A percentile compares a stretch with the other conserved stretches of the same genome.
Conservation (phyloP, 2,113 vertebrate species). For the Psittacus erithacus region DNA sequence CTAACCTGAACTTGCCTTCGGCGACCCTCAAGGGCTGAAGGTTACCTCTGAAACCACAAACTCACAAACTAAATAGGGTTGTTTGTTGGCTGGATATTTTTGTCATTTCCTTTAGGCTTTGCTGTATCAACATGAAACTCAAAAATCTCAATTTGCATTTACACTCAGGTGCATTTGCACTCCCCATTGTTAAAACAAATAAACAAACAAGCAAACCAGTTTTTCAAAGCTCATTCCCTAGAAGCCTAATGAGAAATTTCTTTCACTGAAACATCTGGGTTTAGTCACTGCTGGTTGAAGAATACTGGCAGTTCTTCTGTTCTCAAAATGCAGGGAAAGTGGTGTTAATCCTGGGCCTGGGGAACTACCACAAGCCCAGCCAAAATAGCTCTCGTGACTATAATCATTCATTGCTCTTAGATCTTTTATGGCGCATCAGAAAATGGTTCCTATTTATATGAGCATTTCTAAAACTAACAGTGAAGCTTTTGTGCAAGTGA, state of each 20-base stretch:
- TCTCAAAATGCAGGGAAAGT: constrained; percentile 6
- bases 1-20: neutral
- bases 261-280: constrained; percentile 62
- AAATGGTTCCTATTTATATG: constrained; percentile 16
- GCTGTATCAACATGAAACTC: constrained; percentile 60
- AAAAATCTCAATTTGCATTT: constrained; percentile 54
- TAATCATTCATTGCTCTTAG: constrained; percentile 36
- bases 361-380: neutral
- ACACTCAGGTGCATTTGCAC: constrained; percentile 50
- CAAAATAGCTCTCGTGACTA: constrained; percentile 3
- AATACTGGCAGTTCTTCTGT: constrained; percentile 7
- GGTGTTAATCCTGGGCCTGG: constrained; percentile 26
- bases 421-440: constrained; percentile 51
- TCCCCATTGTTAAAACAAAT: constrained; percentile 55
- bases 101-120: constrained; percentile 58
- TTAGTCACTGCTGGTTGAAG: constrained; percentile 38
- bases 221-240: constrained; percentile 34
- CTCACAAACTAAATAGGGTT: constrained; percentile 13
- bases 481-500: constrained; percentile 2
- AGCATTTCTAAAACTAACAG: constrained; percentile 35
- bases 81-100: constrained; percentile 31
- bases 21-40: constrained; percentile 22
- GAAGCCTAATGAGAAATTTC: constrained; percentile 44
- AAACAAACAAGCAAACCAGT: constrained; percentile 61
- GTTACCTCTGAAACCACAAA: constrained; percentile 39